Evolutionary conservation across 2,888 invertebrate species (phyloP).

Genomic region (Trachelus iudaicus): DNA sequence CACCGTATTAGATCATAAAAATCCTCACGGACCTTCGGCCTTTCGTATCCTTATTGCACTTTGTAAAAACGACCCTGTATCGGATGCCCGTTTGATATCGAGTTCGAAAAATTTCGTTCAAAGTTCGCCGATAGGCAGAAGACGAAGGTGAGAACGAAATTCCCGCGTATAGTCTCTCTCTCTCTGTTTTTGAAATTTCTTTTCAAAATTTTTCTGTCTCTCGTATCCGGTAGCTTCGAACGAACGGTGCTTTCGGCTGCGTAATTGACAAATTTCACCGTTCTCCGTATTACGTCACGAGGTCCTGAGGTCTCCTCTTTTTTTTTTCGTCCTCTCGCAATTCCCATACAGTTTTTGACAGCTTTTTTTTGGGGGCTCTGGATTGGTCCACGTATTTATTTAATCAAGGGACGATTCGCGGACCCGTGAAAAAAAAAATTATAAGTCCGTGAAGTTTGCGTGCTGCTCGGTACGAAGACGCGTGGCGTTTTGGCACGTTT

Average conservation of each 20-base stretch:
- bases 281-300: background rate
- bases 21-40: background rate
- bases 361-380: background rate
- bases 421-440: background rate
- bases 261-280: background rate
- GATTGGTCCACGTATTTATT: background rate
- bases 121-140: background rate
- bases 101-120: background rate
- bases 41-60: background rate
- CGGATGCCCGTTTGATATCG: background rate
- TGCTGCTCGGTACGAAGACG: conserved; percentile 46
- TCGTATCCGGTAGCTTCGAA: background rate
- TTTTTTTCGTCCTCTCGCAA: background rate
- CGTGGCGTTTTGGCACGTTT: conserved; percentile 49
- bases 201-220: too few species aligned
- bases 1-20: too few species aligned
- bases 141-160: background rate
- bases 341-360: background rate
- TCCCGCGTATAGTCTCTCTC: background rate
- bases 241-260: background rate
- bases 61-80: background rate
- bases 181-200: background rate
- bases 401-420: background rate
- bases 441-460: conserved; percentile 8
- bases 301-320: background rate